A percentile compares a stretch with the other conserved stretches of the same genome.
Conservation (phyloP, 1,140 invertebrate genomes). For the Aphidius gifuensis region DNA sequence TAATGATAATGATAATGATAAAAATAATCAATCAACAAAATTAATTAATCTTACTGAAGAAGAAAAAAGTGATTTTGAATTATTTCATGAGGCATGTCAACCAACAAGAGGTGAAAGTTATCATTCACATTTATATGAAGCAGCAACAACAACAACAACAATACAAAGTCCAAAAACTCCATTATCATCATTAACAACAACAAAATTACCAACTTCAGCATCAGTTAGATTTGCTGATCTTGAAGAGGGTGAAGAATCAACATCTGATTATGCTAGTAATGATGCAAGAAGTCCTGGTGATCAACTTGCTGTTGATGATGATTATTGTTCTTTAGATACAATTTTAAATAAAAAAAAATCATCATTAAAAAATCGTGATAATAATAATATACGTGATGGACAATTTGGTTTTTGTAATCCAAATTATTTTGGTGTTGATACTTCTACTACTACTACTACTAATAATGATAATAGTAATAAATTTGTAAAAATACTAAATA, state of each 20-base stretch:
- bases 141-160: constrained; percentile 32
- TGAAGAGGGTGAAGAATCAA: constrained; percentile 66
- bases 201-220: constrained; percentile 63
- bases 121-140: constrained; percentile 58
- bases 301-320: constrained; percentile 54
- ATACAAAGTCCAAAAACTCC: constrained; percentile 61
- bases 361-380: constrained; percentile 30
- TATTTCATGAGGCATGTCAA: constrained; percentile 54
- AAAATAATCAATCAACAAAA: constrained; percentile 16
- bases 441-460: constrained; percentile 27
- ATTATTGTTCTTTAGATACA: constrained; percentile 44
- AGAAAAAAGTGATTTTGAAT: constrained; percentile 49
- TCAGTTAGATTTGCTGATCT: constrained; percentile 62
- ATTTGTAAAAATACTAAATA: constrained; percentile 51
- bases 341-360: constrained; percentile 42
- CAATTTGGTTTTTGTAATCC: constrained; percentile 70
- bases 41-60: constrained; percentile 47
- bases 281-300: constrained; percentile 59
- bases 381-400: constrained; percentile 49
- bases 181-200: constrained; percentile 32
- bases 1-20: constrained; percentile 44
- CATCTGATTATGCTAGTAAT: constrained; percentile 75
- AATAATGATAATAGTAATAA: constrained; percentile 42
- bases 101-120: constrained; percentile 59
- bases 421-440: constrained; percentile 68